phyloP scores from a whole-genome alignment of 2,888 invertebrate genomes.

The Agapetus fuscipes region DNA sequence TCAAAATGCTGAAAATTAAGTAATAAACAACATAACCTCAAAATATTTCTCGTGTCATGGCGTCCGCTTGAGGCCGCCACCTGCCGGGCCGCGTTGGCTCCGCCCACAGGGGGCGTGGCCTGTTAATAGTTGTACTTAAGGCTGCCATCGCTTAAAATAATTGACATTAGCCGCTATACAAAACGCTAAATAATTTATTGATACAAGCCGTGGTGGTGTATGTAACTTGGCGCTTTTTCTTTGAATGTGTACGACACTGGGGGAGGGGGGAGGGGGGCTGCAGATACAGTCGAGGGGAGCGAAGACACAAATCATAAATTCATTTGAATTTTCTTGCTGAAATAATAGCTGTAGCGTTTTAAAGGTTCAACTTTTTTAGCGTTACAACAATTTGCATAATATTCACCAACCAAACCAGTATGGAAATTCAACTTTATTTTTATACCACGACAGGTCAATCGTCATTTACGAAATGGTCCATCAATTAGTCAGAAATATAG shows the following conservation, averaged over 20 bases:
- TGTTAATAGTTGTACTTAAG: slow-evolving; percentile 22
- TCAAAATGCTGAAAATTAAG: too few species aligned
- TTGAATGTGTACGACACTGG: slow-evolving; percentile 5
- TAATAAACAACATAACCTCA: background rate
- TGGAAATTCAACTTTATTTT: too few species aligned
- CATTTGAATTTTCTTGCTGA: slow-evolving; percentile 2
- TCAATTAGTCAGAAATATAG: too few species aligned
- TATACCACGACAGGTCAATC: too few species aligned
- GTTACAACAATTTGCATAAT: too few species aligned
- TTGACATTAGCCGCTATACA: slow-evolving; percentile 22
- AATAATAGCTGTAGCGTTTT: too few species aligned
- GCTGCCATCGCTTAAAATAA: slow-evolving; percentile 22
- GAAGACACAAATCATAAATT: slow-evolving; percentile 15
- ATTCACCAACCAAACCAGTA: too few species aligned
- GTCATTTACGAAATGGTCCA: too few species aligned
- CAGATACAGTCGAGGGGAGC: slow-evolving; percentile 5
- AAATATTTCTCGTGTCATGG: background rate
- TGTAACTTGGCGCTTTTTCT: slow-evolving; percentile 17
- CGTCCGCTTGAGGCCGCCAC: slow-evolving; percentile 21
- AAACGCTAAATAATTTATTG: slow-evolving; percentile 22
- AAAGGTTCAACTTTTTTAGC: too few species aligned
- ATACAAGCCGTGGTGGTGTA: slow-evolving; percentile 18
- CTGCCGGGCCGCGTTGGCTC: slow-evolving; percentile 10
- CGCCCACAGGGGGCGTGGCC: slow-evolving; percentile 19
- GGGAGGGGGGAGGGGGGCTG: background rate